Percentiles rank a stretch among this genome's conserved stretches.
These are phyloP conservation scores for Rhynchopsitta pachyrhyncha DNA, from an alignment of 2,113 vertebrate species.

Conservation along the genomic window DNA sequence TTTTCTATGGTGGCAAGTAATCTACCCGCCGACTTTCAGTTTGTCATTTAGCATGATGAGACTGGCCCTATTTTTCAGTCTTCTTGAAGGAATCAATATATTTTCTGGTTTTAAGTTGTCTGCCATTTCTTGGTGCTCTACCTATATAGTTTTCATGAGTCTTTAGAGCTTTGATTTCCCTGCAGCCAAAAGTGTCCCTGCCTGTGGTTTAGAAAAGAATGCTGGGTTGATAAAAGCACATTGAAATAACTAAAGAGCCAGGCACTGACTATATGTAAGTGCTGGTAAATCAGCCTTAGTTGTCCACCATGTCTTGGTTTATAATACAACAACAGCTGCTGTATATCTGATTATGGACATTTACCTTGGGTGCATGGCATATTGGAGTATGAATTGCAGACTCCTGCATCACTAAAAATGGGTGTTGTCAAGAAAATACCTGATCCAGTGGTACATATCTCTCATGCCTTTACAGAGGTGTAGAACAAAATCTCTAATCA, in stretches of 20 bases:
- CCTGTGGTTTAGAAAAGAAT: neutral
- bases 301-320: neutral
- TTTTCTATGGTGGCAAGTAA: neutral
- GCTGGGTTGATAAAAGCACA: neutral
- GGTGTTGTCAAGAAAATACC: neutral
- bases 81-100: neutral
- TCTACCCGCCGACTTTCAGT: neutral
- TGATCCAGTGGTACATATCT: neutral
- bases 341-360: neutral
- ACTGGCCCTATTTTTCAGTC: neutral
- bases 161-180: neutral
- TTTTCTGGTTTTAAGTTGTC: neutral
- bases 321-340: neutral
- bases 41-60: neutral
- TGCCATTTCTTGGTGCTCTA: neutral
- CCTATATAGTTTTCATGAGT: neutral
- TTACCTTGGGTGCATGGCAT: neutral
- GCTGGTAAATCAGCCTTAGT: neutral
- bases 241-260: neutral
- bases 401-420: neutral
- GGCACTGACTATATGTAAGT: neutral
- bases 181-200: neutral
- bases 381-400: neutral
- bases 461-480: accelerated
- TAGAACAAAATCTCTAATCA: neutral